These are phyloP conservation scores for Oedothorax gibbosus DNA, from an alignment of 1,140 invertebrate species.

Conservation along the genomic window DNA sequence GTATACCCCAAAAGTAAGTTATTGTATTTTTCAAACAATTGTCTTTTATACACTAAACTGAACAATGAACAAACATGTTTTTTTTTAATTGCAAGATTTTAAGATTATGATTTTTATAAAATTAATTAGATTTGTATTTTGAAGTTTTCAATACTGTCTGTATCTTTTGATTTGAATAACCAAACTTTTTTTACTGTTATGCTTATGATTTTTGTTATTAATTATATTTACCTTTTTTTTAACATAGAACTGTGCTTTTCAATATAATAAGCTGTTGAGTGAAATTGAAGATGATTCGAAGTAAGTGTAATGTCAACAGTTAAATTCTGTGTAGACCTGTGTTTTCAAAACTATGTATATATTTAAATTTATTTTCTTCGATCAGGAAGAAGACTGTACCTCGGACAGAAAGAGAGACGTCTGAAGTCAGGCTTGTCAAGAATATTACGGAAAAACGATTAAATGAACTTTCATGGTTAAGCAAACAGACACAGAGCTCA, in stretches of 20 bases:
- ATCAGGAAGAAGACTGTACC: constrained; percentile 70
- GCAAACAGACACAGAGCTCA: constrained; percentile 18
- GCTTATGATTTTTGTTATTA: not conserved
- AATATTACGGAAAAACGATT: constrained; percentile 70
- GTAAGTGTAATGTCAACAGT: constrained; percentile 65
- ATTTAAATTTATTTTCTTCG: not conserved
- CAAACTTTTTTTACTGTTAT: not conserved
- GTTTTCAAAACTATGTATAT: not conserved
- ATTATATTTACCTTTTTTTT: constrained; percentile 58
- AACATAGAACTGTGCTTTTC: constrained; percentile 81
- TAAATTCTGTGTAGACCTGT: not conserved
- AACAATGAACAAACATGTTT: not conserved
- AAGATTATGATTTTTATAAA: not conserved
- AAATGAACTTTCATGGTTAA: constrained; percentile 70
- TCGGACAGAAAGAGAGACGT: constrained; percentile 75
- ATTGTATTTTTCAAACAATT: not conserved
- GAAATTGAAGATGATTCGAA: constrained; percentile 87
- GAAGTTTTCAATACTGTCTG: not conserved
- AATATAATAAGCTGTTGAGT: constrained; percentile 86
- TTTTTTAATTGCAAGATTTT: not conserved
- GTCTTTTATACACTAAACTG: not conserved
- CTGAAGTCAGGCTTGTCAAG: constrained; percentile 83
- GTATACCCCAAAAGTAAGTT: constrained; percentile 83
- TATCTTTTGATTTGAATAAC: not conserved
- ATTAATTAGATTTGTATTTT: not conserved